Conservation (phyloP, 2,888 invertebrate species). For the Patella depressa region DNA sequence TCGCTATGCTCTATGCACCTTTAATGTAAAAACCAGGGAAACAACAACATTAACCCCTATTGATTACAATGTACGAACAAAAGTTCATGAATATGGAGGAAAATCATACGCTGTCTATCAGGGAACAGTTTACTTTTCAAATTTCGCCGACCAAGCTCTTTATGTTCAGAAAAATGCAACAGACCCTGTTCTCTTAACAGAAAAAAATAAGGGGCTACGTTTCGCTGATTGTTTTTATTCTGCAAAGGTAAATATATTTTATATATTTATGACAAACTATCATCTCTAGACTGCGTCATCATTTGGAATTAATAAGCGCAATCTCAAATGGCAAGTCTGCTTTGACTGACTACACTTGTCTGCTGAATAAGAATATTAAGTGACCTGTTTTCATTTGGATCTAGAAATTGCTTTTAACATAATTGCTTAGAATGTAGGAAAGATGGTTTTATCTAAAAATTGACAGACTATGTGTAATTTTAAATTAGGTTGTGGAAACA, state of each 20-base stretch:
- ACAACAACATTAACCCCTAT: constrained; percentile 58
- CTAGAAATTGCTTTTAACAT: no score
- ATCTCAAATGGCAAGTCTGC: no score
- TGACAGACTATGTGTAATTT: no score
- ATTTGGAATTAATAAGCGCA: no score
- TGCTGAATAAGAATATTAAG: no score
- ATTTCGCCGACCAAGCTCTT: constrained; percentile 64
- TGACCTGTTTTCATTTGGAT: no score
- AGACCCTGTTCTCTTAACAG: constrained; percentile 53
- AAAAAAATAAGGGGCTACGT: constrained; percentile 49
- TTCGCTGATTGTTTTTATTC: constrained; percentile 61
- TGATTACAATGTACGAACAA: constrained; percentile 63
- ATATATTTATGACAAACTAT: not conserved
- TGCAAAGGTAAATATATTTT: constrained; percentile 44
- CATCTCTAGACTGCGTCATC: not conserved
- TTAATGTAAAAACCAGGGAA: constrained; percentile 36
- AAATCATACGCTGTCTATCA: constrained; percentile 66
- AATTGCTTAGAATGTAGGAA: no score
- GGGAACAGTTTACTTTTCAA: constrained; percentile 64
- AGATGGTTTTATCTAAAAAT: no score
- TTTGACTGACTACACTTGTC: no score
- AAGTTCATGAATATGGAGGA: constrained; percentile 73
- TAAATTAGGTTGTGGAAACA: no score
- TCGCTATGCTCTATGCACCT: constrained; percentile 63
- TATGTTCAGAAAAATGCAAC: constrained; percentile 55